These are phyloP conservation scores for Mycetomoellerius zeteki DNA, from an alignment of 1,140 invertebrate genomes.

Conservation along the genomic window DNA sequence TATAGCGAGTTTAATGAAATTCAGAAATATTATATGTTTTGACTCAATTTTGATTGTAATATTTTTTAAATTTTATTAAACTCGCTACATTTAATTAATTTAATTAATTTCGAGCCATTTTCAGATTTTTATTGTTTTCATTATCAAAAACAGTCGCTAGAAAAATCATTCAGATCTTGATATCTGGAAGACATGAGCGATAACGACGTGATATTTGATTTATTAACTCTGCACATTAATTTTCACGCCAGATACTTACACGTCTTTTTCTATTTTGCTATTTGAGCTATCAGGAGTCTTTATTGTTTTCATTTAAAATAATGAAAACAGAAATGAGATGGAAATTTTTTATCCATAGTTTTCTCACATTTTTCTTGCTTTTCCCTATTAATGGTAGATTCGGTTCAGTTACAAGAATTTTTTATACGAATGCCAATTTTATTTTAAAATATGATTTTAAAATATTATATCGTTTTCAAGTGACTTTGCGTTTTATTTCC, in stretches of 20 bases:
- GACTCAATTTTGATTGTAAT: too few relatives aligned
- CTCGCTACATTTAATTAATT: too few relatives aligned
- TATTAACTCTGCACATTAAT: too few relatives aligned
- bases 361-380: background rate
- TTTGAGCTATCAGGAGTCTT: too few relatives aligned
- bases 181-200: background rate
- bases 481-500: background rate
- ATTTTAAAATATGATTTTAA: background rate
- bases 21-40: too few relatives aligned
- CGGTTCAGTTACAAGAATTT: background rate
- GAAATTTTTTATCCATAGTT: background rate
- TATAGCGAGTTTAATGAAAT: too few relatives aligned
- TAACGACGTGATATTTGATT: background rate
- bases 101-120: too few relatives aligned
- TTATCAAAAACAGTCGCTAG: background rate
- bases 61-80: too few relatives aligned
- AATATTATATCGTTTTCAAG: background rate
- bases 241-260: too few relatives aligned
- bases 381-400: background rate
- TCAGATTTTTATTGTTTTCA: background rate
- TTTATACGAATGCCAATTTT: background rate
- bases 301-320: too few relatives aligned
- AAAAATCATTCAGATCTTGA: background rate
- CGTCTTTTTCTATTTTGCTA: too few relatives aligned
- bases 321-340: background rate